Evolutionary conservation across 2,888 invertebrate genomes (phyloP).

Genomic region (Ophraella communa): DNA sequence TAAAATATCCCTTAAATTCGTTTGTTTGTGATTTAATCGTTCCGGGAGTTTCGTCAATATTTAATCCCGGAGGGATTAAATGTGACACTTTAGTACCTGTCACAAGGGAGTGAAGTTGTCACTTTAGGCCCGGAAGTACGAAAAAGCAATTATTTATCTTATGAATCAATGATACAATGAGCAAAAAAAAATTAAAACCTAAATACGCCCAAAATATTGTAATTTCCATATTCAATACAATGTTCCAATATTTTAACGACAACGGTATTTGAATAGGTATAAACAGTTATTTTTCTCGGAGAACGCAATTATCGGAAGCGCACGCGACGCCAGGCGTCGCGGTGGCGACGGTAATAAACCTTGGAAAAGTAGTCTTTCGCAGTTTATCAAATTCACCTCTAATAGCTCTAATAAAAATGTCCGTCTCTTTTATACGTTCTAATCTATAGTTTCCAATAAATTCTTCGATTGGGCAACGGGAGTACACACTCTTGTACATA

Average conservation of each 20-base stretch:
- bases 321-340: constrained; percentile 42
- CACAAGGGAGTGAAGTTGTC: no score
- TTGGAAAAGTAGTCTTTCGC: constrained; percentile 45
- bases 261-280: background rate
- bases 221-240: no score
- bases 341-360: constrained; percentile 52
- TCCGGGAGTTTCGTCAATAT: no score
- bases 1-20: no score
- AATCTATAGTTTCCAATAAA: constrained; percentile 29
- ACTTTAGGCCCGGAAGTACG: no score
- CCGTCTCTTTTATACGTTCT: constrained; percentile 27
- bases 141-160: no score
- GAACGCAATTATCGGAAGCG: constrained; percentile 43
- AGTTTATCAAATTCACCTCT: constrained; percentile 51
- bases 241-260: background rate
- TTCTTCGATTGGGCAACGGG: constrained; percentile 16
- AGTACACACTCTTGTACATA: constrained; percentile 15
- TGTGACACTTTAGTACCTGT: no score
- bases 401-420: constrained; percentile 31
- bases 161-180: no score
- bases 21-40: no score
- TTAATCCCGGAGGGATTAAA: no score
- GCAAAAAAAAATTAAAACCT: no score
- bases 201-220: no score
- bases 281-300: constrained; percentile 41